Evolutionary conservation across 1,140 invertebrate genomes (phyloP), one percentile per base, ranked within the genome.

Genomic region (Halyomorpha halys): DNA sequence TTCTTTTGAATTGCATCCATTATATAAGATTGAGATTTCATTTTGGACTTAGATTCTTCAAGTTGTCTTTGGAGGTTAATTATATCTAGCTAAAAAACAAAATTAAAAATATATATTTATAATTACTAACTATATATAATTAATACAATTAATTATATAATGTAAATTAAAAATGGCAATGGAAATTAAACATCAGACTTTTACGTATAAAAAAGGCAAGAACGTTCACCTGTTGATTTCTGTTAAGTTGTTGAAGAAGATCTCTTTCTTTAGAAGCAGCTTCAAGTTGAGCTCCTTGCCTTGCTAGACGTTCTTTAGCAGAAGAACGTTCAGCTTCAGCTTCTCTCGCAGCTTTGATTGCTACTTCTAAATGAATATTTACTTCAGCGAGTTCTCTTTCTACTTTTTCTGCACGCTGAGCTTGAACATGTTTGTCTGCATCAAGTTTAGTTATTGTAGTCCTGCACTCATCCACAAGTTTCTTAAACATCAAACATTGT

Each of bases 331-430:
- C 53, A 23, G 53, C 21, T 56, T 56, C 53, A 23, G 53, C 53
- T 25, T 56, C 53, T 5, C 53, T 21, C 23, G 53, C 53, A 23
- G 53, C 53, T 23, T 56, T 56, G 14, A 56, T 56, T 16, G 53
- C 53, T 3, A 56, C 53, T 56, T 56, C 18, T n/a, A 56, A 56
- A 56, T 56, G 53, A 27, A 56, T 56, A 3, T 56, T 56, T 5
- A 25, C 23, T 23, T 56, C 53, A 23, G 53, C 27, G 9, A 56
- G 23, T 15, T 56, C 18, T 56, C 53, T 56, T 23, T 56, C 53
- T 56, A 21, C 18, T 56, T 15, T 56, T 56, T 56, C 53, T 16
- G 23, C 53, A 23, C 23, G 19, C 23, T 56, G 53, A 1, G 15
- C 15, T 16, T 23, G 23, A 16, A 16, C 18, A 56, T 56, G 53